A percentile compares a stretch with the other conserved stretches of the same genome.
phyloP scores from a whole-genome alignment of 2,113 vertebrate genomes.

The Progne subis region DNA sequence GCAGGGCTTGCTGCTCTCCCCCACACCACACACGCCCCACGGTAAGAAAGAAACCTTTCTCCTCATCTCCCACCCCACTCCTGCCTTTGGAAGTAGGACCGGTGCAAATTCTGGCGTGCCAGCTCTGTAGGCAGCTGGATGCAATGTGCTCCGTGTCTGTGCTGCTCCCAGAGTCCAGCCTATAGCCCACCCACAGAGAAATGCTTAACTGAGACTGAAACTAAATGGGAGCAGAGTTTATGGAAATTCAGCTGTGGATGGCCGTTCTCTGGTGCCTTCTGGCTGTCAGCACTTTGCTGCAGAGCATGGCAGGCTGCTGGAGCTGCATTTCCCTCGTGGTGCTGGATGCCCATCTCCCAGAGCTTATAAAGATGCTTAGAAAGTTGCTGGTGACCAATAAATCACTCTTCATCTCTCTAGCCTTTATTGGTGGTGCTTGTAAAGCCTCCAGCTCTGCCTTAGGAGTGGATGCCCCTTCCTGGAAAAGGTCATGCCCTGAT shows the following conservation, averaged over 20 bases:
- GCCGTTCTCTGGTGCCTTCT: slow-evolving; percentile 6
- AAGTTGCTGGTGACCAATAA: slow-evolving; percentile 43
- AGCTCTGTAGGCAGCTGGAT: neutral
- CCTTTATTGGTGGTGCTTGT: neutral
- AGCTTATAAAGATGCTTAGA: slow-evolving; percentile 29
- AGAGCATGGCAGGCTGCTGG: neutral
- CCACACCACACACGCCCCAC: neutral
- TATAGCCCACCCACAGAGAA: slow-evolving; percentile 57
- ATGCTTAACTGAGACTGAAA: neutral
- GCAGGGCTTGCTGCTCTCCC: neutral
- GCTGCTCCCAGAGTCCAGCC: neutral
- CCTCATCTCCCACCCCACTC: neutral
- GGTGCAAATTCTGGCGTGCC: neutral
- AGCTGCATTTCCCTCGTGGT: neutral
- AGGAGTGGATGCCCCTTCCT: neutral
- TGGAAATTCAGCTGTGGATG: slow-evolving; percentile 47
- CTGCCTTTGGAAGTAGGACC: neutral
- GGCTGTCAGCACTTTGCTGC: slow-evolving; percentile 46
- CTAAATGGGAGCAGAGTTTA: neutral
- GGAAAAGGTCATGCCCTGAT: slow-evolving; percentile 26
- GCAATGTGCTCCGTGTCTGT: neutral
- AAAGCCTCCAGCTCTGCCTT: neutral
- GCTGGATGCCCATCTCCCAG: slow-evolving; percentile 1
- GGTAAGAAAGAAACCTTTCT: neutral
- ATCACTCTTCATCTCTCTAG: slow-evolving; percentile 27